Evolutionary conservation across 2,797 vertebrate species (phyloP).

Genomic region (Sebastes dallii): DNA sequence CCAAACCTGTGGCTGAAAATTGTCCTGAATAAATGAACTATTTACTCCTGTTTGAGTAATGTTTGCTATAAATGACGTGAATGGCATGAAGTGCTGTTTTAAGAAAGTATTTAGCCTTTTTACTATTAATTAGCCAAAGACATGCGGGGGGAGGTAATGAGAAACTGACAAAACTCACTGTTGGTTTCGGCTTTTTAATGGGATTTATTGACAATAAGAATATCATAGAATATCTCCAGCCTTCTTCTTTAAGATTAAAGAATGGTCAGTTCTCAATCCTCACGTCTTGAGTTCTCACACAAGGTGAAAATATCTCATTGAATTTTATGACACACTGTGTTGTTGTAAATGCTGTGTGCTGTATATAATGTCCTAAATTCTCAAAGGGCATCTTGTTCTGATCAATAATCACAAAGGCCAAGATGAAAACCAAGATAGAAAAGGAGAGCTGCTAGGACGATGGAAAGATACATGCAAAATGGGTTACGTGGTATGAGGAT

Average conservation of each 20-base stretch:
- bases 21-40: not conserved
- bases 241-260: not conserved
- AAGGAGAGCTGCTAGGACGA: slow-evolving; percentile 21
- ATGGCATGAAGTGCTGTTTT: not conserved
- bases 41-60: not conserved
- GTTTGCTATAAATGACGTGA: not conserved
- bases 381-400: slow-evolving; percentile 29
- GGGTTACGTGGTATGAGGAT: slow-evolving; percentile 38
- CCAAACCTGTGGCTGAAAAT: not conserved
- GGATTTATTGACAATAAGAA: not conserved
- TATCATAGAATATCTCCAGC: not conserved
- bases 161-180: not conserved
- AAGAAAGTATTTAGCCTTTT: not conserved
- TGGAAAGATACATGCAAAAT: slow-evolving; percentile 51
- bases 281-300: slow-evolving; percentile 1
- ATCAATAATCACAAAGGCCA: slow-evolving; percentile 38
- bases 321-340: not conserved
- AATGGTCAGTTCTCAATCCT: not conserved
- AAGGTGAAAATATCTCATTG: slow-evolving; percentile 26
- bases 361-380: slow-evolving; percentile 6
- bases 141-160: not conserved
- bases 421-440: slow-evolving; percentile 29
- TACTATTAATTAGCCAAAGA: not conserved
- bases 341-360: slow-evolving; percentile 4
- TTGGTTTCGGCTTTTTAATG: not conserved